Evolutionary conservation across 2,888 invertebrate species (phyloP).

Genomic region (Rhimphoctona megacephalus): DNA sequence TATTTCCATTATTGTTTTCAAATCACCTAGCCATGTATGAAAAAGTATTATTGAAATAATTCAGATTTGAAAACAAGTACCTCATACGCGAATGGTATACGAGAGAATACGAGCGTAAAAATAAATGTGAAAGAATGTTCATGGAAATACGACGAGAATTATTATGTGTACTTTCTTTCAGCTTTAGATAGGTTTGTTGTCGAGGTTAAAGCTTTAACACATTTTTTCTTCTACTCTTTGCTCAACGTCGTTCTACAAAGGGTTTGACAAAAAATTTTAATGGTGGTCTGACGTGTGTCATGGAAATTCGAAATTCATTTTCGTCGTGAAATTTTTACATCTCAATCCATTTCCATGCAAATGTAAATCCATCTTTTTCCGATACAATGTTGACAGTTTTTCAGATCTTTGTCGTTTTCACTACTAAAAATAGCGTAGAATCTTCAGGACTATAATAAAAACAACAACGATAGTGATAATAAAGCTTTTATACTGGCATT

Average conservation of each 20-base stretch:
- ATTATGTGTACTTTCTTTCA: constrained; percentile 1
- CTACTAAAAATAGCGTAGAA: neutral
- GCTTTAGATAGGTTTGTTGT: neutral
- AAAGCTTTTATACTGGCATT: neutral
- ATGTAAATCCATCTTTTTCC: neutral
- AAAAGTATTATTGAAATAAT: neutral
- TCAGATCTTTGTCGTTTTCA: neutral
- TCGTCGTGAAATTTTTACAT: neutral
- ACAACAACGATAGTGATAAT: neutral
- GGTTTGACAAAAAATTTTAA: neutral
- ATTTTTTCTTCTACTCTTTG: constrained; percentile 22
- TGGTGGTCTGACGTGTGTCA: constrained; percentile 9
- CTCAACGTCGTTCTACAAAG: neutral
- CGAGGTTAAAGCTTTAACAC: constrained; percentile 4
- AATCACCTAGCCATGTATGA: neutral
- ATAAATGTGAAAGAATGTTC: constrained; percentile 7
- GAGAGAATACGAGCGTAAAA: neutral
- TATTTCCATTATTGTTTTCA: neutral
- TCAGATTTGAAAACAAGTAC: constrained; percentile 4
- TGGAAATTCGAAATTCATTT: constrained; percentile 26
- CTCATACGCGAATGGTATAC: constrained; percentile 11
- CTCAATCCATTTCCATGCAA: constrained; percentile 10
- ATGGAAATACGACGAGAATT: constrained; percentile 8
- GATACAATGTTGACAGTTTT: neutral
- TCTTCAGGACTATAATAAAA: neutral